Base-by-base conservation (phyloP, 2,113 vertebrate species). In the Bos indicus region DNA sequence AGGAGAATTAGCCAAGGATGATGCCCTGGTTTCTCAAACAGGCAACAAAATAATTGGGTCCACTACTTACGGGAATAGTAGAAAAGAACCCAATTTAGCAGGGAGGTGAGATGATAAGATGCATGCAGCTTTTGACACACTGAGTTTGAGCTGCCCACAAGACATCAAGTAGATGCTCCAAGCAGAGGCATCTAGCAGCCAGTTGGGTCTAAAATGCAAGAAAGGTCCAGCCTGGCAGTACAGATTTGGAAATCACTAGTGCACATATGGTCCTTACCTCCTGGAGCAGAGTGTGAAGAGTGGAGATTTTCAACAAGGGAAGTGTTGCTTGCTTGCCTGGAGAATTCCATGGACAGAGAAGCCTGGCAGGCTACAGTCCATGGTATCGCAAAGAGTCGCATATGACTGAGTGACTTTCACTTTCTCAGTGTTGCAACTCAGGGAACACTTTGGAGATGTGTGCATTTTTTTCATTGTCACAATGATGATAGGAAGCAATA, bases 51-150 rank as follows among this genome's bases (percentile, higher is more conserved):
- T 33, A 17, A 48, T 7, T 59, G 19, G 36, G 28, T 90, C 59
- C 1, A 0, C 36, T 33, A 19, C 71, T 59, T 67, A 51, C 0
- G 2, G 23, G 21, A 36, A 40, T 21, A 11, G 23, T 5, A 26
- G 23, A 4, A 86, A 77, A 67, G 77, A 88, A 46, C 40, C 8
- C 36, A 26, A 26, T 36, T 59, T 52, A 23, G 28, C 25, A 84
- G 21, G 4, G n/a, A 88, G 23, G 28, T 5, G 5, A 36, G 7
- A 67, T 21, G 82, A 64, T 40, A 48, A 36, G 82, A 30, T 60
- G 36, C 52, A 77, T 16, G 16, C 60, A 54, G 40, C 33, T 92
- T 30, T 43, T n/a, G 59, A 26, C 7, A 43, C 33, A 11, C 10
- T 15, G 10, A 71, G 52, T 17, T 26, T 57, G 23, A 30, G 17